Percentiles rank a stretch among this genome's conserved stretches.
phyloP scores from a whole-genome alignment of 92 coral and sea anemone genomes.

The Pocillopora grandis region DNA sequence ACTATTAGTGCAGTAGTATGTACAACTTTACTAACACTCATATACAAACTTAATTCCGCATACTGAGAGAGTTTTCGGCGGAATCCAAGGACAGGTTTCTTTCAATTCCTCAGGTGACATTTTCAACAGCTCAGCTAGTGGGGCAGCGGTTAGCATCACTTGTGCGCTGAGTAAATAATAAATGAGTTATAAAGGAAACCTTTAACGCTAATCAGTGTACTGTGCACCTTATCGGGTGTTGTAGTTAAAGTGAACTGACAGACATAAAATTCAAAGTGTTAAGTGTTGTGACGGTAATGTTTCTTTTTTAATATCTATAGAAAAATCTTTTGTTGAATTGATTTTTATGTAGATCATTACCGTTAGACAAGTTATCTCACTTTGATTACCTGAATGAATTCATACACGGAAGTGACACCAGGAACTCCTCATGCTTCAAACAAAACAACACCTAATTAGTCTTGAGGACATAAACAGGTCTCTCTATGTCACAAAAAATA shows the following conservation, averaged over 20 bases:
- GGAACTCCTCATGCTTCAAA: slow-evolving; percentile 84
- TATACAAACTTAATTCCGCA: background rate
- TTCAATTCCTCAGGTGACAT: slow-evolving; percentile 63
- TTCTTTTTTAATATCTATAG: no score
- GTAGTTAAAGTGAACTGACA: no score
- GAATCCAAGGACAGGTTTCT: slow-evolving; percentile 86
- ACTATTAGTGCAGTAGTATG: background rate
- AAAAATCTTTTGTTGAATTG: no score
- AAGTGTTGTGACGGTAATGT: no score
- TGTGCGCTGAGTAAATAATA: slow-evolving; percentile 69
- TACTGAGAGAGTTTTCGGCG: slow-evolving; percentile 64
- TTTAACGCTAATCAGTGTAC: background rate
- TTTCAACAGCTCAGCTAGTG: slow-evolving; percentile 68
- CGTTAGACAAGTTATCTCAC: background rate
- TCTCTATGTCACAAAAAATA: no score
- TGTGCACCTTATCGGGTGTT: no score
- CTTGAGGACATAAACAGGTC: background rate
- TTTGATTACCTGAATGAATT: slow-evolving; percentile 83
- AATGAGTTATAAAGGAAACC: background rate
- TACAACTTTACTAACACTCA: background rate
- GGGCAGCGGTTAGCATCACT: slow-evolving; percentile 90
- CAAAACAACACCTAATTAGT: background rate
- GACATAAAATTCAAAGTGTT: no score
- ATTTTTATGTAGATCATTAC: no score
- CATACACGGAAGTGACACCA: slow-evolving; percentile 83